Evolutionary conservation across 2,797 vertebrate genomes (phyloP).

Genomic region (Molossus alvarezi): DNA sequence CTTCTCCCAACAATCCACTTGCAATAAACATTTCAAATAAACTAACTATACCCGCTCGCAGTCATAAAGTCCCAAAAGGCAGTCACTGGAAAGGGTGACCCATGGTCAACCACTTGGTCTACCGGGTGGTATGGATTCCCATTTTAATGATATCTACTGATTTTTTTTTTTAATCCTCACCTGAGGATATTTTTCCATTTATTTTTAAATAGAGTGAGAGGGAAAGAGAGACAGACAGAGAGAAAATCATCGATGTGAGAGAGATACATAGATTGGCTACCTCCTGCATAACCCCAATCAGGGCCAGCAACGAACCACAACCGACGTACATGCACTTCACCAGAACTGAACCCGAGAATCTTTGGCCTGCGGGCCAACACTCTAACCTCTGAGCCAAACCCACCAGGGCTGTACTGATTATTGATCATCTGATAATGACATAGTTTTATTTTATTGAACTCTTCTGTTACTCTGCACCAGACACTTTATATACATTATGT

Average conservation of each 20-base stretch:
- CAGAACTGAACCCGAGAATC: too few species aligned
- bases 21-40: conserved; percentile 32
- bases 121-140: not conserved
- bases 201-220: too few species aligned
- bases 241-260: too few species aligned
- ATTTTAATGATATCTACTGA: not conserved
- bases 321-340: too few species aligned
- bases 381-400: too few species aligned
- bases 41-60: not conserved
- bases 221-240: too few species aligned
- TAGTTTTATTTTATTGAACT: not conserved
- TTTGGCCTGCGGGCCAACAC: too few species aligned
- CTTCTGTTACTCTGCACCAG: not conserved
- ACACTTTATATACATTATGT: not conserved
- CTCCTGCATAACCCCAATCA: too few species aligned
- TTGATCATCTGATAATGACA: not conserved
- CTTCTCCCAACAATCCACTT: not conserved
- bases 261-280: too few species aligned
- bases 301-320: too few species aligned
- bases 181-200: too few species aligned
- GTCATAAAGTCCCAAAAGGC: not conserved
- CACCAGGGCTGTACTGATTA: not conserved
- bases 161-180: not conserved
- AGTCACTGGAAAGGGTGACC: not conserved
- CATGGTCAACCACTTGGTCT: not conserved